Evolutionary conservation across 2,888 invertebrate genomes (phyloP).

Genomic region (Bimastos eiseni): DNA sequence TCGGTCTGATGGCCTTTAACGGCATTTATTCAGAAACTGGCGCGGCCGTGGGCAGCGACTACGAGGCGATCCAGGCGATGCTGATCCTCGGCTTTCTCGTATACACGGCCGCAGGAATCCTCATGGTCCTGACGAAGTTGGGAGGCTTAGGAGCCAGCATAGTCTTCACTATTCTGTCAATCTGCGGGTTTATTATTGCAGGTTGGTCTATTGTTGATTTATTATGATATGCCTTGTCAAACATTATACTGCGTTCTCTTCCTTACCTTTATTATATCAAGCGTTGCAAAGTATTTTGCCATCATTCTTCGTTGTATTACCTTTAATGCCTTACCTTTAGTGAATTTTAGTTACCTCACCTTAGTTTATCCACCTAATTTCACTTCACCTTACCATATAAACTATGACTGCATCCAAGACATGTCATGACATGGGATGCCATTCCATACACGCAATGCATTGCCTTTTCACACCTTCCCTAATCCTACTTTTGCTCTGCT

Average conservation of each 20-base stretch:
- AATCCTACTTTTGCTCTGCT: no score
- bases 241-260: neutral
- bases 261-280: neutral
- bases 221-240: neutral
- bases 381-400: no score
- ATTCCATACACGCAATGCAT: no score
- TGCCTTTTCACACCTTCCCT: neutral
- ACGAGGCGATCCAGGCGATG: neutral
- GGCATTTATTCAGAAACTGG: neutral
- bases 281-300: no score
- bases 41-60: neutral
- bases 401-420: no score
- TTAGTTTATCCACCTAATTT: neutral
- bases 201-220: neutral
- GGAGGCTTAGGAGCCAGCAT: slow-evolving; percentile 4
- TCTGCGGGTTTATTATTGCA: neutral
- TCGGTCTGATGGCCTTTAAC: neutral
- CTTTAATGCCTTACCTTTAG: neutral
- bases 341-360: neutral
- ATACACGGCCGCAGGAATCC: slow-evolving; percentile 15
- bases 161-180: slow-evolving; percentile 17
- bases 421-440: no score
- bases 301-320: no score
- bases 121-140: slow-evolving; percentile 21
- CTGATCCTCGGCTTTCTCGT: slow-evolving; percentile 8